A percentile compares a stretch with the other conserved stretches of the same genome.
These are phyloP conservation scores for Zaprionus davidi DNA, from an alignment of 1,140 invertebrate genomes.

Conservation along the genomic window DNA sequence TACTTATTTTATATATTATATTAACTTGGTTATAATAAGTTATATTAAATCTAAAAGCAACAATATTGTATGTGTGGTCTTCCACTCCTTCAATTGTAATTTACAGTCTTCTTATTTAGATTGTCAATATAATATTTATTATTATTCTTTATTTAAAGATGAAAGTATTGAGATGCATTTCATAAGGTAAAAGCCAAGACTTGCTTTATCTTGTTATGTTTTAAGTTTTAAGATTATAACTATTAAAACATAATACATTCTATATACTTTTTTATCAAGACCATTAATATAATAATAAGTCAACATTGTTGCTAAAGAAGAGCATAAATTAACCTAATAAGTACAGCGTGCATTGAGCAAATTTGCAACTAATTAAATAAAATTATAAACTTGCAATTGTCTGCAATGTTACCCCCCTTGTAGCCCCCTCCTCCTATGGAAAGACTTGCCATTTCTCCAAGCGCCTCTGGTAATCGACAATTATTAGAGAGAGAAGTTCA, in stretches of 20 bases:
- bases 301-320: not conserved
- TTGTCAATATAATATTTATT: too few relatives aligned
- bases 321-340: not conserved
- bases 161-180: too few relatives aligned
- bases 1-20: too few relatives aligned
- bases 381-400: not conserved
- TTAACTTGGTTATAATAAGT: too few relatives aligned
- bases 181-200: too few relatives aligned
- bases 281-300: not conserved
- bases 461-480: conserved; percentile 1
- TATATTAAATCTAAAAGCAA: too few relatives aligned
- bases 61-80: too few relatives aligned
- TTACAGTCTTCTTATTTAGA: too few relatives aligned
- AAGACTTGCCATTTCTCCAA: not conserved
- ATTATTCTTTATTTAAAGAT: too few relatives aligned
- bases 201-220: not conserved
- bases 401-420: not conserved
- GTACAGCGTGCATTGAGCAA: not conserved
- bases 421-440: not conserved
- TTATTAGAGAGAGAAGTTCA: not conserved
- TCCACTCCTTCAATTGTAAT: too few relatives aligned
- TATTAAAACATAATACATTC: not conserved
- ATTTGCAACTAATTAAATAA: conserved; percentile 4
- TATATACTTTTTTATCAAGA: not conserved
- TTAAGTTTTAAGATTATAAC: not conserved